Evolutionary conservation across 2,113 vertebrate species (phyloP).

Genomic region (Epinephelus fuscoguttatus): DNA sequence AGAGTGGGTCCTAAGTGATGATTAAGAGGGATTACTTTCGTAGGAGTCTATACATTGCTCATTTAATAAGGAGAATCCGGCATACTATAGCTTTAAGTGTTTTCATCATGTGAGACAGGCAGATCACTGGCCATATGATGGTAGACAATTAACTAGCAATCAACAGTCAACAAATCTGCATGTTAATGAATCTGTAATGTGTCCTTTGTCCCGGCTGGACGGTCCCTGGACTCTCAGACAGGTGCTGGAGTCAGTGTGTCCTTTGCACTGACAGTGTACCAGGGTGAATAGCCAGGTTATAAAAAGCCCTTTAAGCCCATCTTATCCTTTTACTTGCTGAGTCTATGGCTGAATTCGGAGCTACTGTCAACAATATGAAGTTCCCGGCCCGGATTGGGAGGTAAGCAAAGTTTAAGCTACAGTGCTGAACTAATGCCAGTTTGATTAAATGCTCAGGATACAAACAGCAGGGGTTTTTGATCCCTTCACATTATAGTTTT

Average conservation of each 20-base stretch:
- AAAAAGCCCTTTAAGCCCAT: conserved; percentile 74
- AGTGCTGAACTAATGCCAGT: conserved; percentile 81
- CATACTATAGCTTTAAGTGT: too few relatives aligned
- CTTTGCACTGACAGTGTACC: conserved; percentile 43
- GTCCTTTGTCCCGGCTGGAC: conserved; percentile 26
- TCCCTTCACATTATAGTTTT: conserved; percentile 65
- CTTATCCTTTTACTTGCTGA: conserved; percentile 84
- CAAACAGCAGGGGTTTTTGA: conserved; percentile 80
- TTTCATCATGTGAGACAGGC: background rate
- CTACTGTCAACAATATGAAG: conserved; percentile 78
- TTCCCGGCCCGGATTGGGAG: conserved; percentile 74
- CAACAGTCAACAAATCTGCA: background rate
- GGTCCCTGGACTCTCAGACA: conserved; percentile 37
- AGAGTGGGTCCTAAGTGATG: too few relatives aligned
- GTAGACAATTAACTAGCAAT: background rate
- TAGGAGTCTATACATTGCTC: too few relatives aligned
- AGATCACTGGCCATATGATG: too few relatives aligned
- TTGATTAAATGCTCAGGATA: conserved; percentile 81
- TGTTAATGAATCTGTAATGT: conserved; percentile 12
- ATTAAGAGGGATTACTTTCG: too few relatives aligned
- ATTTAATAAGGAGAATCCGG: too few relatives aligned
- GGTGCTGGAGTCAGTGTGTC: conserved; percentile 56
- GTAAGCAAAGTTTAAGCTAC: conserved; percentile 80
- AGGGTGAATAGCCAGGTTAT: conserved; percentile 76
- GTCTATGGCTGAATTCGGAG: conserved; percentile 72